Percentiles rank a stretch among this genome's conserved stretches.
These are phyloP conservation scores for Thalassaphorura encarpata DNA, from an alignment of 1,140 invertebrate species.

Conservation along the genomic window DNA sequence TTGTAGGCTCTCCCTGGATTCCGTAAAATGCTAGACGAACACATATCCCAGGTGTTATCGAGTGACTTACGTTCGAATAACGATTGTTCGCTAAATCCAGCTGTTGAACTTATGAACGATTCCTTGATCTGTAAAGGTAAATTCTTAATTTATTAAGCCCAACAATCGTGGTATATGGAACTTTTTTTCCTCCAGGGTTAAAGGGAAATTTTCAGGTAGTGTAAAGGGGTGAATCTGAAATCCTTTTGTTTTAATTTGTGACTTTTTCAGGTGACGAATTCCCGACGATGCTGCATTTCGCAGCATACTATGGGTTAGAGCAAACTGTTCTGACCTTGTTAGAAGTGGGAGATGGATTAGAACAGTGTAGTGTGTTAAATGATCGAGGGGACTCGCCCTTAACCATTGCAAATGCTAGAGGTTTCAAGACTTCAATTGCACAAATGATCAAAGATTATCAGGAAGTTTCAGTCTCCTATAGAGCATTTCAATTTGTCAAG, in stretches of 20 bases:
- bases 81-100: constrained; percentile 18
- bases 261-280: constrained; percentile 53
- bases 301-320: constrained; percentile 71
- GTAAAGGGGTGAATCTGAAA: constrained; percentile 2
- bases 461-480: constrained; percentile 11
- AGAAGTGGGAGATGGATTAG: constrained; percentile 40
- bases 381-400: constrained; percentile 17
- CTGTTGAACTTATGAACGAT: constrained; percentile 28
- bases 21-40: constrained; percentile 21
- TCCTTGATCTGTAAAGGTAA: constrained; percentile 22
- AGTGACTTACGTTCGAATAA: constrained; percentile 17
- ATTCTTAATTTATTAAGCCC: not conserved
- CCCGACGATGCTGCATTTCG: constrained; percentile 77
- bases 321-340: constrained; percentile 67
- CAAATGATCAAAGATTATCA: constrained; percentile 25
- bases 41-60: constrained; percentile 20
- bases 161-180: not conserved
- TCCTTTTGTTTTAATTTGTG: not conserved
- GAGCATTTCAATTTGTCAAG: constrained; percentile 17
- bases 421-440: not conserved
- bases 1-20: constrained; percentile 23
- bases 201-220: not conserved
- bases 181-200: no score
- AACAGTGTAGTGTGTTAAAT: constrained; percentile 16
- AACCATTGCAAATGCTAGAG: constrained; percentile 16